Percentiles rank a stretch among this genome's conserved stretches.
phyloP scores from a whole-genome alignment of 2,888 invertebrate species.

The Abrostola triplasia region DNA sequence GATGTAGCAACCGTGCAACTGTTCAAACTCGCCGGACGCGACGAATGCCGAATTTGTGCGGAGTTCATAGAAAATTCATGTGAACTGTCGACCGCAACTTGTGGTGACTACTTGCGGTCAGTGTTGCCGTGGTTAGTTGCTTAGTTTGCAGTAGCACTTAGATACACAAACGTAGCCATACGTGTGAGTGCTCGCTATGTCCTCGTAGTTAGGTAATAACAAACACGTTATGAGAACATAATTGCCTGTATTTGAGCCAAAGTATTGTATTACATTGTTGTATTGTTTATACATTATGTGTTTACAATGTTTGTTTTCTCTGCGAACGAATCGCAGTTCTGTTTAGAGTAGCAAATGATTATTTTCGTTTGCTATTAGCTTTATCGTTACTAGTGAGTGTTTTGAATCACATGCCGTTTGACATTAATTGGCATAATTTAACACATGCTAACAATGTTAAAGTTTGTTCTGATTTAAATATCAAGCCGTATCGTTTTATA shows the following conservation, averaged over 20 bases:
- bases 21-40: constrained; percentile 29
- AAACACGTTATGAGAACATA: constrained; percentile 48
- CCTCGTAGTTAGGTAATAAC: constrained; percentile 40
- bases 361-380: neutral
- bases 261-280: constrained; percentile 39
- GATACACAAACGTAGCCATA: constrained; percentile 6
- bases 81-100: constrained; percentile 37
- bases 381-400: constrained; percentile 13
- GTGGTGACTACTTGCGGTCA: constrained; percentile 31
- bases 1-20: constrained; percentile 18
- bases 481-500: neutral
- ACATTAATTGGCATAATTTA: no score
- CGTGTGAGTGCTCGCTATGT: constrained; percentile 9
- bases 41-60: constrained; percentile 39
- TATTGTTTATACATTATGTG: constrained; percentile 36
- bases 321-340: constrained; percentile 13
- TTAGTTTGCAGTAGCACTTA: constrained; percentile 40
- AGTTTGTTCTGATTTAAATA: neutral
- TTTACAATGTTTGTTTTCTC: constrained; percentile 34
- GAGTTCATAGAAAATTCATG: constrained; percentile 48
- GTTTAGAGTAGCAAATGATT: constrained; percentile 8
- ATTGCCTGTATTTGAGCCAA: constrained; percentile 47
- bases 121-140: constrained; percentile 25
- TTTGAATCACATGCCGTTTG: neutral
- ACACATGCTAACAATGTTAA: no score